phyloP scores from a whole-genome alignment of 2,113 vertebrate genomes.

The Anseranas semipalmata region DNA sequence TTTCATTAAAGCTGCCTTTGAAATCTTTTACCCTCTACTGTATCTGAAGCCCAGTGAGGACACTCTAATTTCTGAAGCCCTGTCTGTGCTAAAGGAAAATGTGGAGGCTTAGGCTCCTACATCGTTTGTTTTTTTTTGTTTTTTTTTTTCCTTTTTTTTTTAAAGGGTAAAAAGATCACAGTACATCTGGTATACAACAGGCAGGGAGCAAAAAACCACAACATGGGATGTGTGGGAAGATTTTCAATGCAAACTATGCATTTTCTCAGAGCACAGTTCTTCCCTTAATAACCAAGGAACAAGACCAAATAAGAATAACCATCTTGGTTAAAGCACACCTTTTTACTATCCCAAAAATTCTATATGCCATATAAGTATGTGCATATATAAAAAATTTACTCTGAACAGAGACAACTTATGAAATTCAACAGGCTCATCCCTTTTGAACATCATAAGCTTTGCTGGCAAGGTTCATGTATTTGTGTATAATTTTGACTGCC shows the following conservation, averaged over 20 bases:
- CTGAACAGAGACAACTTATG: neutral
- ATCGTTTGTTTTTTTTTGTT: fast-evolving
- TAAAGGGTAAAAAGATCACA: conserved; percentile 1
- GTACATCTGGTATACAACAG: neutral
- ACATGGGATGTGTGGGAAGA: neutral
- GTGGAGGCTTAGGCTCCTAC: neutral
- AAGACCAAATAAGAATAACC: neutral
- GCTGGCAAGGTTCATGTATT: neutral
- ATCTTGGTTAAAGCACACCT: neutral
- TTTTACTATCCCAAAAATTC: neutral
- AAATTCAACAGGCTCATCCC: conserved; percentile 11
- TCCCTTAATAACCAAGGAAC: neutral
- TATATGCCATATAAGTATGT: neutral
- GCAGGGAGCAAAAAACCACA: neutral
- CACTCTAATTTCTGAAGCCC: conserved; percentile 64
- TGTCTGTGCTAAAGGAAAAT: conserved; percentile 50
- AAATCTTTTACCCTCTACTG: conserved; percentile 71
- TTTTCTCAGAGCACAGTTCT: neutral
- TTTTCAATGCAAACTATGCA: neutral
- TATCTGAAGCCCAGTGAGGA: conserved; percentile 65
- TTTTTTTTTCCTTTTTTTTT: neutral
- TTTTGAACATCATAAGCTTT: conserved; percentile 6
- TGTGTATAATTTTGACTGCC: neutral
- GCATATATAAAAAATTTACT: conserved; percentile 23
- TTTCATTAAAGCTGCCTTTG: conserved; percentile 75